A percentile compares a stretch with the other conserved stretches of the same genome.
Evolutionary conservation across 1,140 invertebrate species (phyloP).

Genomic region (Caenorhabditis tropicalis): DNA sequence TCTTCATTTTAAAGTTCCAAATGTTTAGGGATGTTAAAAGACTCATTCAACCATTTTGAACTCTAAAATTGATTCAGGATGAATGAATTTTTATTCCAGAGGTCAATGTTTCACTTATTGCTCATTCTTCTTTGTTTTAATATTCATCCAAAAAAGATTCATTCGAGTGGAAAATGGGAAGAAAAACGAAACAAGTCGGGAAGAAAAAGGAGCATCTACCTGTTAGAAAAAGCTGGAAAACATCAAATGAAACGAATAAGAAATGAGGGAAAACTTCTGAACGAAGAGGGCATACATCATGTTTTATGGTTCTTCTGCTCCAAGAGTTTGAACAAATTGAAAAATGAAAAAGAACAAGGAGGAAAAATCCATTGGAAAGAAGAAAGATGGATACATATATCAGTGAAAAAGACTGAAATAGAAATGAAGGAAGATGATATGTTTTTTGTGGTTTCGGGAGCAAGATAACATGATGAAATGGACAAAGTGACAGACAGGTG

Average conservation of each 20-base stretch:
- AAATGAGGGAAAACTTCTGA: background rate
- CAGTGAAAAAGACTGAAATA: background rate
- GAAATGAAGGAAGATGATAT: background rate
- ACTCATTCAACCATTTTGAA: too few relatives aligned
- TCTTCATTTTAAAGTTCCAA: too few relatives aligned
- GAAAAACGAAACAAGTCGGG: background rate
- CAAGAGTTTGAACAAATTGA: background rate
- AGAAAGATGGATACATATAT: background rate
- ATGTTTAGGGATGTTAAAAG: too few relatives aligned
- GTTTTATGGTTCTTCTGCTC: background rate
- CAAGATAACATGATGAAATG: slow-evolving; percentile 22
- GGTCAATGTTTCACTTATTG: background rate
- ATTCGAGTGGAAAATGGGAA: slow-evolving; percentile 6
- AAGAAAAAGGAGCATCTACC: background rate
- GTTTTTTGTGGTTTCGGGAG: background rate
- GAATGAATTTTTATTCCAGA: background rate
- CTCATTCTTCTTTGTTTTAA: background rate
- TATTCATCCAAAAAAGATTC: background rate
- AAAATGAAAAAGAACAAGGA: background rate
- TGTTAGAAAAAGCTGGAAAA: background rate
- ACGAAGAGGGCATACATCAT: background rate
- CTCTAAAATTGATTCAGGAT: background rate
- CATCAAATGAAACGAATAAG: background rate
- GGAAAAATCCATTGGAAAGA: background rate
- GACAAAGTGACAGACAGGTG: background rate